Percentiles rank a stretch among this genome's conserved stretches.
Conservation (phyloP, 2,888 invertebrate genomes). For the Heteromurus nitidus region DNA sequence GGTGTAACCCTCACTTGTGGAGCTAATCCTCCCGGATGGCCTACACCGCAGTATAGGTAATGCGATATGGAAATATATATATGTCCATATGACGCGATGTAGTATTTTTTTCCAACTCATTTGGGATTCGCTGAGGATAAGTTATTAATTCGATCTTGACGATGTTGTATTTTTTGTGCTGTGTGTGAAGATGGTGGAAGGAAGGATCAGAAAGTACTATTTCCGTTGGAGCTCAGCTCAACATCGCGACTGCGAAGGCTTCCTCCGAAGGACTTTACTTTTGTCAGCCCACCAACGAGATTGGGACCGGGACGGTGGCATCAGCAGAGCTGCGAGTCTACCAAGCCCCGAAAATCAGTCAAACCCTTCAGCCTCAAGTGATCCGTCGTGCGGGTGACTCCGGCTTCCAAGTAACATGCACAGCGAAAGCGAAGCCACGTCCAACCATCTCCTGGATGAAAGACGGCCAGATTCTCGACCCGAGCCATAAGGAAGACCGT, state of each 20-base stretch:
- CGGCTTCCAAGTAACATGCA: conserved; percentile 87
- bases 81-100: neutral
- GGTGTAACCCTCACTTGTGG: conserved; percentile 89
- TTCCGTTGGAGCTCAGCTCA: conserved; percentile 87
- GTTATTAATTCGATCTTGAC: conserved; percentile 14
- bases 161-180: neutral
- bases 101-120: conserved; percentile 1
- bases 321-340: conserved; percentile 90
- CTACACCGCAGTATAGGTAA: conserved; percentile 87
- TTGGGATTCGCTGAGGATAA: conserved; percentile 15
- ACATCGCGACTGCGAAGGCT: conserved; percentile 89
- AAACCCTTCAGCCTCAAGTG: conserved; percentile 88
- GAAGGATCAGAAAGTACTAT: conserved; percentile 82
- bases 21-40: conserved; percentile 94
- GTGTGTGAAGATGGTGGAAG: conserved; percentile 84
- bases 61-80: conserved; percentile 8
- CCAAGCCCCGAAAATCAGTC: conserved; percentile 90
- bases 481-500: conserved; percentile 79
- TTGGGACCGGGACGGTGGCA: conserved; percentile 90
- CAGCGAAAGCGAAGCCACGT: conserved; percentile 91
- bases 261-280: conserved; percentile 92
- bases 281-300: conserved; percentile 92
- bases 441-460: conserved; percentile 91
- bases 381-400: conserved; percentile 85
- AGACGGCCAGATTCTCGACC: conserved; percentile 86